Evolutionary conservation across 2,113 vertebrate genomes (phyloP).

Genomic region (Leiothrix lutea): DNA sequence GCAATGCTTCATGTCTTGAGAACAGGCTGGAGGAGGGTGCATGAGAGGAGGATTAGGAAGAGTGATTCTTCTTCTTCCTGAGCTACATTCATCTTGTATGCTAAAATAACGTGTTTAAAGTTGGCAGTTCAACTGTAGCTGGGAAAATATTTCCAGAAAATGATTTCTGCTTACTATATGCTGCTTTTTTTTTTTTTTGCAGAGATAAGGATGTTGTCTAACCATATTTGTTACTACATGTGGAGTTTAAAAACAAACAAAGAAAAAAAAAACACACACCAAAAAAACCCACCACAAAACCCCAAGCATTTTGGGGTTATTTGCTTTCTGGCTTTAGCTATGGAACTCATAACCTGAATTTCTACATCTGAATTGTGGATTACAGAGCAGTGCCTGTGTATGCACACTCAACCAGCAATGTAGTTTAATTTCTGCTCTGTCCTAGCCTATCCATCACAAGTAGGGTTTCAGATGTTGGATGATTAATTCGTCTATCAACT

Average conservation of each 20-base stretch:
- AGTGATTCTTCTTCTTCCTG: constrained; percentile 26
- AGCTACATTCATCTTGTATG: constrained; percentile 19
- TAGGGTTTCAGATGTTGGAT: neutral
- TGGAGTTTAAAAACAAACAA: neutral
- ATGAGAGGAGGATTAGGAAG: neutral
- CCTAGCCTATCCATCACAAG: neutral
- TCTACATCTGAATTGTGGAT: neutral
- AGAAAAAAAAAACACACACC: neutral
- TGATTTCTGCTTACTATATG: neutral
- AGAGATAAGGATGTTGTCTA: neutral
- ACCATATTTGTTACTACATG: neutral
- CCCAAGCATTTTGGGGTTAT: neutral
- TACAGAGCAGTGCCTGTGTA: neutral
- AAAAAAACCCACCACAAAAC: neutral
- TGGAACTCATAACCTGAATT: neutral
- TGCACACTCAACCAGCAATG: neutral
- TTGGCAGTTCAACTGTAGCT: constrained; percentile 24
- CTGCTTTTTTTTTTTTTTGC: neutral
- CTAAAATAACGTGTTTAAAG: constrained; percentile 40
- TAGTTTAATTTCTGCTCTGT: neutral
- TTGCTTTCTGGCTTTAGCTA: neutral
- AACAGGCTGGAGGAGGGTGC: neutral
- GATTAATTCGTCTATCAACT: neutral
- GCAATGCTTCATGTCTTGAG: constrained; percentile 22
- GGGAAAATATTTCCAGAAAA: neutral